phyloP scores from a whole-genome alignment of 2,113 vertebrate species.

The Pitta sordida region DNA sequence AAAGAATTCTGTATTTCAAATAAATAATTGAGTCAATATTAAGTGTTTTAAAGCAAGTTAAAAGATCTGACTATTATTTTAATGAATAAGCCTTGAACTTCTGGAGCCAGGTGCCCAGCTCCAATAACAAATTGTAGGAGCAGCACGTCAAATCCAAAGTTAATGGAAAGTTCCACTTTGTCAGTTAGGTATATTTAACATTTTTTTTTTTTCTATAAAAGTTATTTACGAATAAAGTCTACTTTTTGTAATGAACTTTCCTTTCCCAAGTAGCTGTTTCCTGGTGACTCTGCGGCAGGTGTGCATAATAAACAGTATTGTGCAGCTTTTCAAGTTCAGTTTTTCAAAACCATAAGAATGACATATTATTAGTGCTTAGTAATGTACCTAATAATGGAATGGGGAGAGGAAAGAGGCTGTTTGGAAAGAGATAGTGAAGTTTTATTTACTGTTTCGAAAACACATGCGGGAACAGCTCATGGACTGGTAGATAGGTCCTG shows the following conservation, averaged over 20 bases:
- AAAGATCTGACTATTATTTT: not conserved
- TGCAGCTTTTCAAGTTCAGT: not conserved
- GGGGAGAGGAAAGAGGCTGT: not conserved
- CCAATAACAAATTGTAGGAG: not conserved
- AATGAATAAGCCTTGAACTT: not conserved
- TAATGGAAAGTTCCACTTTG: not conserved
- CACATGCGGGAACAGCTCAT: not conserved
- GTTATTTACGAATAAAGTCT: not conserved
- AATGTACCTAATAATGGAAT: not conserved
- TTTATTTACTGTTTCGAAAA: not conserved
- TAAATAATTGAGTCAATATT: not conserved
- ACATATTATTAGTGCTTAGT: not conserved
- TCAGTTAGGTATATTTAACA: not conserved
- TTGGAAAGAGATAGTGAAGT: not conserved
- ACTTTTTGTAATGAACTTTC: not conserved
- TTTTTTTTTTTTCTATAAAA: not conserved
- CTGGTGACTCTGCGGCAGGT: not conserved
- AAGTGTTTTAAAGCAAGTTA: not conserved
- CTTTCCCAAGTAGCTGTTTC: not conserved
- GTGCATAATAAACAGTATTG: not conserved
- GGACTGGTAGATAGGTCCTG: not conserved
- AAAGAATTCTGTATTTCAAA: not conserved
- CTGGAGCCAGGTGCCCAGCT: not conserved
- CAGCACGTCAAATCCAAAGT: not conserved
- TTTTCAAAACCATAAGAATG: not conserved